Conservation (phyloP, 2,797 vertebrate species). For the Perodicticus potto region DNA sequence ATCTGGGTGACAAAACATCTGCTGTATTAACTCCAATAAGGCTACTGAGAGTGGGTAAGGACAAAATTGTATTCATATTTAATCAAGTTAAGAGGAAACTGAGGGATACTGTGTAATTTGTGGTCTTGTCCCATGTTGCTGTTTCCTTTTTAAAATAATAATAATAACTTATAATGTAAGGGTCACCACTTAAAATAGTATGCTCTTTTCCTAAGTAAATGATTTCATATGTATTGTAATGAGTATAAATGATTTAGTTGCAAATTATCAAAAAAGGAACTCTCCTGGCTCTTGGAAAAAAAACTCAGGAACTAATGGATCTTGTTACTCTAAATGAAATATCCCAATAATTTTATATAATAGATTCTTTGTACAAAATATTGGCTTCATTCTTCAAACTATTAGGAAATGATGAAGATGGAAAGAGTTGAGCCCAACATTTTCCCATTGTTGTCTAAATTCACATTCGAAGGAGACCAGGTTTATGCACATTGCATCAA, state of each 20-base stretch:
- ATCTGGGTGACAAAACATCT: constrained; percentile 91
- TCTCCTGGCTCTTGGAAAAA: constrained; percentile 29
- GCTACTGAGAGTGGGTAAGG: constrained; percentile 86
- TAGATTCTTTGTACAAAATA: neutral
- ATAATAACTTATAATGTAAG: constrained; percentile 75
- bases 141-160: constrained; percentile 77
- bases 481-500: neutral
- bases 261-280: constrained; percentile 47
- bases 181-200: constrained; percentile 75
- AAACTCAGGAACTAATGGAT: neutral
- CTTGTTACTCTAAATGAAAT: constrained; percentile 45
- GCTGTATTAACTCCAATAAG: constrained; percentile 90
- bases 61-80: constrained; percentile 81
- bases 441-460: constrained; percentile 32
- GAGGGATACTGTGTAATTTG: constrained; percentile 88
- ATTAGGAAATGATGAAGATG: neutral
- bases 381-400: constrained; percentile 20
- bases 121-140: constrained; percentile 83
- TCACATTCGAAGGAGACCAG: neutral
- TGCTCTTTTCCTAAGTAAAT: constrained; percentile 76
- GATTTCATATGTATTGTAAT: constrained; percentile 80
- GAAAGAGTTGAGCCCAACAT: neutral
- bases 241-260: constrained; percentile 54
- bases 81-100: constrained; percentile 87
- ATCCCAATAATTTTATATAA: neutral